Conservation (phyloP, 2,113 vertebrate species). For the Camelus bactrianus region DNA sequence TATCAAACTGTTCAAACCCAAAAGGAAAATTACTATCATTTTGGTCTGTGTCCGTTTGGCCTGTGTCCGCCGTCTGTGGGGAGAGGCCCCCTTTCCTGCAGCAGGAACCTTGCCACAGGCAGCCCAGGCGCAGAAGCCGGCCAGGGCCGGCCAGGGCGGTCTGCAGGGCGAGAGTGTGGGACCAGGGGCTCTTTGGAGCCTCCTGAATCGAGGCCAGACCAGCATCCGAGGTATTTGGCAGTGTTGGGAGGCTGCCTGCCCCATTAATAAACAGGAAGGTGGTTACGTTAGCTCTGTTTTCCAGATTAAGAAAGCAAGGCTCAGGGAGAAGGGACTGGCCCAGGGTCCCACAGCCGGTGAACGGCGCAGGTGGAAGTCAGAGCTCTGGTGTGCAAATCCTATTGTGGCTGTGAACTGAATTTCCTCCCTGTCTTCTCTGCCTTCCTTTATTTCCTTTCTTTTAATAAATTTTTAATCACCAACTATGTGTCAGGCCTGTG, state of each 20-base stretch:
- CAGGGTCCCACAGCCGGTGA: neutral
- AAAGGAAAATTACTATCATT: constrained; percentile 81
- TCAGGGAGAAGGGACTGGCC: neutral
- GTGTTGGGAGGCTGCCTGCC: neutral
- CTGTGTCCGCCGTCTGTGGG: constrained; percentile 61
- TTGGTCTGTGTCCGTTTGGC: constrained; percentile 66
- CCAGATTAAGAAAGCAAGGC: neutral
- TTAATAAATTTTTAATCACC: neutral
- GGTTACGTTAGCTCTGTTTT: neutral
- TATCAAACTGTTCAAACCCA: constrained; percentile 76
- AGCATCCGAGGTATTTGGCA: neutral
- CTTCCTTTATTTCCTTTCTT: neutral
- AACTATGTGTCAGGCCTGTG: neutral
- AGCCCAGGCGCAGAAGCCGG: neutral
- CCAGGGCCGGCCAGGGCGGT: neutral
- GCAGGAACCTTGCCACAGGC: constrained; percentile 59
- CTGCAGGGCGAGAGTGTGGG: neutral
- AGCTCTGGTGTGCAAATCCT: neutral
- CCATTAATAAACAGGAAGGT: neutral
- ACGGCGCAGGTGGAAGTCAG: neutral
- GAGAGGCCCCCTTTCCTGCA: constrained; percentile 35
- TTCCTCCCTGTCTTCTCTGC: neutral
- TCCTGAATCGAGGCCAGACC: neutral
- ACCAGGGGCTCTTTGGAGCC: neutral
- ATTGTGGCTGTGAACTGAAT: neutral